Base-by-base conservation (phyloP, 1,140 invertebrate genomes). In the Drosophila bocqueti region DNA sequence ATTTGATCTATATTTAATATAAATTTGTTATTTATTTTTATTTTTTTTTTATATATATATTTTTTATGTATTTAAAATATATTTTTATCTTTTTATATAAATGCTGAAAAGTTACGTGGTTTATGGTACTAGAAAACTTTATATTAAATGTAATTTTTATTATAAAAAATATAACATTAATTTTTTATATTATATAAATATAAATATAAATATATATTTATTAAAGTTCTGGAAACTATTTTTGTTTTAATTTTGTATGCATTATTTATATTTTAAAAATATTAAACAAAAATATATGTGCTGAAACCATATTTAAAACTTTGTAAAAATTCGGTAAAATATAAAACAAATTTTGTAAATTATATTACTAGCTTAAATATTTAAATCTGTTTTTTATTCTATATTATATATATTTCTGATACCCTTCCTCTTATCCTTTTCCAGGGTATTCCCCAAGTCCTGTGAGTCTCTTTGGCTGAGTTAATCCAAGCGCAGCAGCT, bases 401-500 rank as follows among this genome's bases (percentile, higher is more conserved):
- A 2, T 18, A 45, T 5, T 18, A 2, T 11, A 21, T 11, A n/a
- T 8, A 18, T 45, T 42, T 46, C 0, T 13, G 4, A 0, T 11
- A 13, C 2, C 2, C 10, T 13, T 21, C 24, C 15, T 3, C 2
- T 24, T 24, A 15, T 0, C 4, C 3, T 13, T 24, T 49, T 49
- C 24, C 26, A 29, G 66, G 15, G 46, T 18, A 54, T 68, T 2
- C 5, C 3, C 3, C 0, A 7, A 9, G 38, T 40, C 47, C 26
- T 8, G 0, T 0, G 13, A 3, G 24, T 13, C 47, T 40, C 29
- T 40, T n/a, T n/a, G 10, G 2, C 46, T 26, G 38, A 24, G 42
- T 69, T 11, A 55, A 68, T 24, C 64, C 24, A 26, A 71, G 31
- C 49, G 49, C 34, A 24, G 34, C 52, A 64, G 67, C 67, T 68